Percentiles rank a stretch among this genome's conserved stretches.
Evolutionary conservation across 2,888 invertebrate species (phyloP).

Genomic region (Apoda limacodes): DNA sequence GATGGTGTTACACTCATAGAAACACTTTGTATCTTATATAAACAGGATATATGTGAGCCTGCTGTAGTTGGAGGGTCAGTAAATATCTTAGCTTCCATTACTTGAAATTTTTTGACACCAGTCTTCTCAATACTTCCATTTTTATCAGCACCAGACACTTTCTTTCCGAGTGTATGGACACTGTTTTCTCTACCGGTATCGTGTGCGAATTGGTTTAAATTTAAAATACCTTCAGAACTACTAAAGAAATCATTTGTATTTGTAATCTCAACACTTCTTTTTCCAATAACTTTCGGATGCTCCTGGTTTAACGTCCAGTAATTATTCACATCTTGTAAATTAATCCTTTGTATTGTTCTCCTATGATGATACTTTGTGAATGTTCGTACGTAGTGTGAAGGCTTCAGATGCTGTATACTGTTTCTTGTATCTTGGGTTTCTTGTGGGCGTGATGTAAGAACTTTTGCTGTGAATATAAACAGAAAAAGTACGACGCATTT

Average conservation of each 20-base stretch:
- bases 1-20: slow-evolving; percentile 48
- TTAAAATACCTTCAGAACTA: slow-evolving; percentile 23
- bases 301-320: slow-evolving; percentile 27
- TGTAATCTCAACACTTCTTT: slow-evolving; percentile 39
- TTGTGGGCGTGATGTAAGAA: slow-evolving; percentile 53
- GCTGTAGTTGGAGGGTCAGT: slow-evolving; percentile 34
- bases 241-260: slow-evolving; percentile 37
- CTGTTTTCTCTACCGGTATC: slow-evolving; percentile 29
- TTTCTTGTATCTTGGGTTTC: slow-evolving; percentile 45
- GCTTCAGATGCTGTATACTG: slow-evolving; percentile 46
- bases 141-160: slow-evolving; percentile 30
- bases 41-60: slow-evolving; percentile 42
- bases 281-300: slow-evolving; percentile 32
- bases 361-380: slow-evolving; percentile 62
- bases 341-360: slow-evolving; percentile 50
- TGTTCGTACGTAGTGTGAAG: slow-evolving; percentile 48
- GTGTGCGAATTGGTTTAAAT: slow-evolving; percentile 29
- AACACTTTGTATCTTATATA: slow-evolving; percentile 51
- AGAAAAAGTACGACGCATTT: slow-evolving; percentile 57
- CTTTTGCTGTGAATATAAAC: slow-evolving; percentile 61
- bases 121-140: slow-evolving; percentile 32
- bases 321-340: slow-evolving; percentile 32
- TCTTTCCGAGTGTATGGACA: slow-evolving; percentile 30
- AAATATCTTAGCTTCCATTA: slow-evolving; percentile 31
- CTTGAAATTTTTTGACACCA: slow-evolving; percentile 31